Percentiles rank a stretch among this genome's conserved stretches.
These are phyloP conservation scores for Betta splendens DNA, from an alignment of 2,797 vertebrate genomes.

Conservation along the genomic window DNA sequence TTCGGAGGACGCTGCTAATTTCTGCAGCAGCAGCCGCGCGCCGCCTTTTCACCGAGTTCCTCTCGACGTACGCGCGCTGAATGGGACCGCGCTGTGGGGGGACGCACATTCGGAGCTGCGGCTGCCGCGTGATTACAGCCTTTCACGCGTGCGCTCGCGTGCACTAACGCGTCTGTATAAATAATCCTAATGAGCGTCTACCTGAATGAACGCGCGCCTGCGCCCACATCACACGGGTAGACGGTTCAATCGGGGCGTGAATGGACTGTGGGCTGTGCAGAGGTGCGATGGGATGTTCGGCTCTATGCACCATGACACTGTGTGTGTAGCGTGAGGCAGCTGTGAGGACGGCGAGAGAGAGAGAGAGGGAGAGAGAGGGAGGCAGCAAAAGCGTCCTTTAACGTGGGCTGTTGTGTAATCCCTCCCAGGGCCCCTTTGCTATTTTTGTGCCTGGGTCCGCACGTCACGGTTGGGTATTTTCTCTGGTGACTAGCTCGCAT, in stretches of 20 bases:
- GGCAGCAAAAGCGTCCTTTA: conserved; percentile 88
- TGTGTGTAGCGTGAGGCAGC: conserved; percentile 57
- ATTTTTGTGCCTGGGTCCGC: conserved; percentile 99
- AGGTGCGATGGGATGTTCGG: conserved; percentile 47
- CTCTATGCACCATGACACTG: conserved; percentile 53
- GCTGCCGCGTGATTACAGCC: conserved; percentile 60
- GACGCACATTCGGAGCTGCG: conserved; percentile 61
- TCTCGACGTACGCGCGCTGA: conserved; percentile 47
- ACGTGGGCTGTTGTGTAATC: conserved; percentile 99
- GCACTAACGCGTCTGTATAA: conserved; percentile 9
- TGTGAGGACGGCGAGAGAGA: too few species aligned
- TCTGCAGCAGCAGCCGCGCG: conserved; percentile 53
- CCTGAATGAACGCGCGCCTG: conserved; percentile 12
- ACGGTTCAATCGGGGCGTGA: conserved; percentile 16
- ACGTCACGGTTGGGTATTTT: conserved; percentile 99
- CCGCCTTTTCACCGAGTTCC: conserved; percentile 61
- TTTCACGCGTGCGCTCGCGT: conserved; percentile 37
- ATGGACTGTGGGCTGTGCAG: conserved; percentile 22
- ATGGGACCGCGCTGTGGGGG: conserved; percentile 57
- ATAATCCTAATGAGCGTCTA: conserved; percentile 8
- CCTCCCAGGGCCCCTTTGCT: conserved; percentile 98
- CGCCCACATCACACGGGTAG: not conserved
- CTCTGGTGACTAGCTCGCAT: conserved; percentile 99
- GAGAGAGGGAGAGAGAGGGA: too few species aligned
- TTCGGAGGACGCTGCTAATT: conserved; percentile 56